Base-by-base conservation (phyloP, 2,888 invertebrate species). In the Acronicta alni region DNA sequence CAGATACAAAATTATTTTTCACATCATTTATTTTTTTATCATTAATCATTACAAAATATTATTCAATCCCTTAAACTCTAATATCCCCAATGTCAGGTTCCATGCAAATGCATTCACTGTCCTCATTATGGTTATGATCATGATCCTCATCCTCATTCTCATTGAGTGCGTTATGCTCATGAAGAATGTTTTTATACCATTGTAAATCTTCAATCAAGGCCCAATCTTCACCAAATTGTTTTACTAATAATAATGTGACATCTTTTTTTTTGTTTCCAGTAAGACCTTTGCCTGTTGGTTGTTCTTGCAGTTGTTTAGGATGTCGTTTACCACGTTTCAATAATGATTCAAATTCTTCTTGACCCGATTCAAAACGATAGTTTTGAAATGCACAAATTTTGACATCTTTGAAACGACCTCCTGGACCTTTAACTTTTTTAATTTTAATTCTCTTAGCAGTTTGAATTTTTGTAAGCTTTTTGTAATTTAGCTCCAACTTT, bases 181-280 rank as follows among this genome's bases (percentile, higher is more conserved):
- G 48, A 48, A 48, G 56, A 56, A 57, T 57, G 35, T 57, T 57
- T 57, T 57, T 49, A 56, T 57, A 57, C 57, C 57, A 49, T 44
- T 44, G 49, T 49, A 57, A 49, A 49, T 57, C 57, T 44, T 57
- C 44, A 39, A 57, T 57, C 43, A 7, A 49, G 37, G 44, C 44
- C 57, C 44, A 57, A 49, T 57, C 57, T 44, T 49, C 57, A 49
- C 57, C 49, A 57, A 57, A 52, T 52, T 43, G 43, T 52, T 52
- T 52, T n/a, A 32, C 42, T 51, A 51, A 42, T 51, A 52, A 43
- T 43, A 43, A 23, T 38, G 49, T 47, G 41, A 47, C 47, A 42
- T 46, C 55, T 23, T 47, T 55, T 47, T 55, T 55, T 55, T 48
- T 42, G 14, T 41, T 53, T 53, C 12, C 44, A 7, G 55, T 47